A percentile compares a stretch with the other conserved stretches of the same genome.
Evolutionary conservation across 1,140 invertebrate genomes (phyloP).

Genomic region (Tribolium castaneum): DNA sequence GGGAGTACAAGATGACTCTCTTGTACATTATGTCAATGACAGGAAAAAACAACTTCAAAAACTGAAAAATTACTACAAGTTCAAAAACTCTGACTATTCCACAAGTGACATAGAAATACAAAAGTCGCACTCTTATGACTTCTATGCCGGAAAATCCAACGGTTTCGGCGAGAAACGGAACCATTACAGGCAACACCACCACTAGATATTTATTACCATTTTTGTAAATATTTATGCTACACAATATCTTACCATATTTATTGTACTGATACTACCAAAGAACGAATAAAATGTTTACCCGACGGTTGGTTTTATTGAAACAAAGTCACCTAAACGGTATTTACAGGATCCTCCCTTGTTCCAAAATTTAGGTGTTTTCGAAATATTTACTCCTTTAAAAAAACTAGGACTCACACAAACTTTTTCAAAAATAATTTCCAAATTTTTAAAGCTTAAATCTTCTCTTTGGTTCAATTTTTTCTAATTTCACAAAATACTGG

Average conservation of each 20-base stretch:
- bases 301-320: not conserved
- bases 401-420: too few species aligned
- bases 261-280: constrained; percentile 24
- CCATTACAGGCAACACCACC: not conserved
- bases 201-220: constrained; percentile 6
- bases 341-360: too few species aligned
- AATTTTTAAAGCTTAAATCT: too few species aligned
- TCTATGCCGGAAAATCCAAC: not conserved
- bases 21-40: constrained; percentile 7
- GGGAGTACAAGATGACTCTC: constrained; percentile 15
- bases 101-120: constrained; percentile 3
- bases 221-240: constrained; percentile 1
- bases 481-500: too few species aligned
- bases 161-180: not conserved
- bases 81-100: not conserved
- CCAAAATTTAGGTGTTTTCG: too few species aligned
- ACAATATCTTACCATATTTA: not conserved
- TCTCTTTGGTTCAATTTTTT: too few species aligned
- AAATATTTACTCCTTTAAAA: too few species aligned
- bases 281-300: not conserved
- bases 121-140: constrained; percentile 17
- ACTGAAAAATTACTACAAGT: constrained; percentile 15
- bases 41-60: constrained; percentile 26
- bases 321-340: too few species aligned
- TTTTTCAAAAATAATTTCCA: too few species aligned